Evolutionary conservation across 2,888 invertebrate species (phyloP).

Genomic region (Celastrina argiolus): DNA sequence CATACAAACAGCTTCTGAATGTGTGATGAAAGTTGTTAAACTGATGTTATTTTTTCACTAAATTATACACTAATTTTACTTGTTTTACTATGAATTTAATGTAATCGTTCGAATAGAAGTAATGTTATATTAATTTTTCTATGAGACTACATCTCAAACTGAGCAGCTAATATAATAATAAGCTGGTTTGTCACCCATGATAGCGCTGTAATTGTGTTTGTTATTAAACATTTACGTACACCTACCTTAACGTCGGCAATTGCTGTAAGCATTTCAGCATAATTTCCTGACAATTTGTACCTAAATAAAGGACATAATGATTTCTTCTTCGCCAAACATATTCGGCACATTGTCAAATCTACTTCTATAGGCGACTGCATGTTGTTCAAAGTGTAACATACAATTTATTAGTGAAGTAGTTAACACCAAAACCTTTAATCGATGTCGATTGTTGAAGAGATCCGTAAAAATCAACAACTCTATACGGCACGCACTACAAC

Average conservation of each 20-base stretch:
- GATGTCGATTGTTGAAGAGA: conserved; percentile 20
- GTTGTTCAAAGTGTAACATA: conserved; percentile 45
- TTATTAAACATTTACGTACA: neutral
- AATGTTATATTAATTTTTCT: no score
- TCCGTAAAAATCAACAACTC: neutral
- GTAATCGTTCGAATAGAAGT: no score
- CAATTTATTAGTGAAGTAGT: conserved; percentile 39
- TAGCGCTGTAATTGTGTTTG: neutral
- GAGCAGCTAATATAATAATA: neutral
- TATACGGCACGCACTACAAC: conserved; percentile 6
- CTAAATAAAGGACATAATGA: conserved; percentile 66
- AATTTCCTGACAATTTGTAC: conserved; percentile 70
- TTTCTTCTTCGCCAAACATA: conserved; percentile 64
- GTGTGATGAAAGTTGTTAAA: no score
- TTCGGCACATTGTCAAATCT: conserved; percentile 65
- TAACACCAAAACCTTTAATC: conserved; percentile 35
- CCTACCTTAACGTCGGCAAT: conserved; percentile 70
- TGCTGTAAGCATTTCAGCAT: conserved; percentile 73
- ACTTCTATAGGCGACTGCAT: conserved; percentile 46
- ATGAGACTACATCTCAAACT: no score
- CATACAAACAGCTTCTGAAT: no score
- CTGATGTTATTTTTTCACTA: no score
- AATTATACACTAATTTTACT: no score
- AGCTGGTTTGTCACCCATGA: neutral
- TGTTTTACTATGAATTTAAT: no score